Evolutionary conservation across 2,888 invertebrate species (phyloP), one percentile per base, ranked within the genome.

Genomic region (Syrista parreyssii): DNA sequence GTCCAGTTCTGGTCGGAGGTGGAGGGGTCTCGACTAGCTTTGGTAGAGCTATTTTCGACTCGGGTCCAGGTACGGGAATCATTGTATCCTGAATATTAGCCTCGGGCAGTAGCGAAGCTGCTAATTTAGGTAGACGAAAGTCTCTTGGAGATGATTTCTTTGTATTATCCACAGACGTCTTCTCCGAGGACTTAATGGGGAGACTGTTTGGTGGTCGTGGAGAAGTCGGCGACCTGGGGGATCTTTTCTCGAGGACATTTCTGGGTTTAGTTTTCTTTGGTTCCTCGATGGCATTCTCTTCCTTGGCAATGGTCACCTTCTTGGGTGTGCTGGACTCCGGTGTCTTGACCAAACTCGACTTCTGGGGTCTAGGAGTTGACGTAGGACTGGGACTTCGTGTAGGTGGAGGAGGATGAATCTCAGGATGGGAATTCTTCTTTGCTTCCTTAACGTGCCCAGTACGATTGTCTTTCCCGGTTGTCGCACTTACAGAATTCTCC

Each of bases 321-420:
- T 78, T 82, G 23, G 78, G 69, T 23, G 76, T 76, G 76, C 79
- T 36, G 32, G 12, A 76, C 31, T 85, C 86, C 32, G 88, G 85
- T 30, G 89, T 84, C 79, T 83, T 87, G 12, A 85, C 84, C 72
- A 89, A 76, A 78, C 88, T 84, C 68, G 85, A 86, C 36, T 87
- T 84, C 34, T 90, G 79, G 12, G 88, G 89, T 81, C 84, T 85
- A 33, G 90, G 87, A 9, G 89, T 89, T 12, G 71, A 31, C 30
- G 71, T 71, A 33, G 71, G 71, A 71, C 71, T 71, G 71, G 71
- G 33, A 71, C 12, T 32, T 0, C 31, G 71, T 11, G 71, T 71
- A 11, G 71, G 71, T 11, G 71, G 31, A 31, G 71, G 71, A 71
- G 71, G 71, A 31, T 31, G 71, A 71, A 31, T 30, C 71, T 71